Evolutionary conservation across 1,140 invertebrate genomes (phyloP).

Genomic region (Colletes gigas): DNA sequence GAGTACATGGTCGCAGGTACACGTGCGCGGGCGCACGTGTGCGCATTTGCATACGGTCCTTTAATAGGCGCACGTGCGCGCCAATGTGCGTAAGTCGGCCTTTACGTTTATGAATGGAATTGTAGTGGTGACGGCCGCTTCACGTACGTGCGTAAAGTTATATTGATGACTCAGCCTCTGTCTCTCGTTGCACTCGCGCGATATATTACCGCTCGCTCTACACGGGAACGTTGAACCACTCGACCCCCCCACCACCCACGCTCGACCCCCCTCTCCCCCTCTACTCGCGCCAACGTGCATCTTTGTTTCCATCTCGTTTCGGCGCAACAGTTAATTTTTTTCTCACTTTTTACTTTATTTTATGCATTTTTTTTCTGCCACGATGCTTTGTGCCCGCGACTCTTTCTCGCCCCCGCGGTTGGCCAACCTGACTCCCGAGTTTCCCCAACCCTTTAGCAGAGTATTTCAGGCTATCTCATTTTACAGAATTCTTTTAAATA

Average conservation of each 20-base stretch:
- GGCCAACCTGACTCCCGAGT: no score
- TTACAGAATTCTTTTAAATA: no score
- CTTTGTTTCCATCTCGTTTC: background rate
- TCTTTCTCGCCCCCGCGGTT: background rate
- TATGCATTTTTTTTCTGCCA: background rate
- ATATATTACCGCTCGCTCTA: slow-evolving; percentile 49
- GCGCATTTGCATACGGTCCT: slow-evolving; percentile 51
- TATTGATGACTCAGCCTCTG: slow-evolving; percentile 64
- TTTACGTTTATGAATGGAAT: slow-evolving; percentile 58
- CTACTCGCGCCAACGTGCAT: background rate
- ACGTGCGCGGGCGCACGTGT: slow-evolving; percentile 35
- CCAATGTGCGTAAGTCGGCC: slow-evolving; percentile 42
- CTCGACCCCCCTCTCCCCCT: background rate
- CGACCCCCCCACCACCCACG: no score
- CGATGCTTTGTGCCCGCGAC: background rate
- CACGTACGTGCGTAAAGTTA: slow-evolving; percentile 63
- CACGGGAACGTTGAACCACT: slow-evolving; percentile 52
- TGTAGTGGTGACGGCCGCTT: slow-evolving; percentile 54
- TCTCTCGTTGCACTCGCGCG: slow-evolving; percentile 58
- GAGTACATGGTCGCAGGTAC: slow-evolving; percentile 19
- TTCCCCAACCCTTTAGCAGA: no score
- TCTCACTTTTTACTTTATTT: background rate
- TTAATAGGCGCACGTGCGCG: slow-evolving; percentile 41
- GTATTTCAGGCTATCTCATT: no score
- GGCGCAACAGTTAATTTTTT: background rate